Percentiles rank a stretch among this genome's conserved stretches.
These are phyloP conservation scores for Cheilosia variabilis DNA, from an alignment of 2,888 invertebrate genomes.

Conservation along the genomic window DNA sequence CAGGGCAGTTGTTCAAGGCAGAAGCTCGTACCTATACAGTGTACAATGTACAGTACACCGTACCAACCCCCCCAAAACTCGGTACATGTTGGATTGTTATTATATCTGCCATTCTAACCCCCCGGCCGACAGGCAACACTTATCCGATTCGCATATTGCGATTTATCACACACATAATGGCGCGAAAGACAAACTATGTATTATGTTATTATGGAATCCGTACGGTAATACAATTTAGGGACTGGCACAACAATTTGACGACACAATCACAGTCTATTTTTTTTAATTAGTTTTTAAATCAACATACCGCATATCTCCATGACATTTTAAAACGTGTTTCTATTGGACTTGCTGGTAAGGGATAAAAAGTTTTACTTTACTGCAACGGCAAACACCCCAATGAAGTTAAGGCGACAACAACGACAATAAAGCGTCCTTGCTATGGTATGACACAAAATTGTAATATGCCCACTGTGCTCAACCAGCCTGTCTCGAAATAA, in stretches of 20 bases:
- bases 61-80: not conserved
- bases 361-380: slow-evolving; percentile 40
- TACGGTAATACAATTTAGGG: slow-evolving; percentile 20
- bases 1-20: slow-evolving; percentile 71
- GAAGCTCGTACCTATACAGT: not conserved
- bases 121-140: not conserved
- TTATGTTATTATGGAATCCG: not conserved
- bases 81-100: slow-evolving; percentile 17
- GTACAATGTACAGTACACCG: not conserved
- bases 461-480: slow-evolving; percentile 40
- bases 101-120: not conserved
- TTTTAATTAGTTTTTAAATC: not conserved
- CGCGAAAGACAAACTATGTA: slow-evolving; percentile 54
- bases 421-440: slow-evolving; percentile 44
- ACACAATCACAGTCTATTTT: slow-evolving; percentile 11
- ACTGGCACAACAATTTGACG: slow-evolving; percentile 41
- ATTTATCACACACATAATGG: slow-evolving; percentile 44
- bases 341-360: slow-evolving; percentile 19
- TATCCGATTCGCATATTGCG: not conserved
- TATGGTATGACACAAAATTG: slow-evolving; percentile 17
- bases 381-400: slow-evolving; percentile 38
- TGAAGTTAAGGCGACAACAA: slow-evolving; percentile 15
- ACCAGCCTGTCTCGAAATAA: slow-evolving; percentile 37
- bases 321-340: slow-evolving; percentile 64
- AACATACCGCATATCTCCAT: slow-evolving; percentile 75